Conservation (phyloP, 2,797 vertebrate genomes). For the Siniperca scherzeri region DNA sequence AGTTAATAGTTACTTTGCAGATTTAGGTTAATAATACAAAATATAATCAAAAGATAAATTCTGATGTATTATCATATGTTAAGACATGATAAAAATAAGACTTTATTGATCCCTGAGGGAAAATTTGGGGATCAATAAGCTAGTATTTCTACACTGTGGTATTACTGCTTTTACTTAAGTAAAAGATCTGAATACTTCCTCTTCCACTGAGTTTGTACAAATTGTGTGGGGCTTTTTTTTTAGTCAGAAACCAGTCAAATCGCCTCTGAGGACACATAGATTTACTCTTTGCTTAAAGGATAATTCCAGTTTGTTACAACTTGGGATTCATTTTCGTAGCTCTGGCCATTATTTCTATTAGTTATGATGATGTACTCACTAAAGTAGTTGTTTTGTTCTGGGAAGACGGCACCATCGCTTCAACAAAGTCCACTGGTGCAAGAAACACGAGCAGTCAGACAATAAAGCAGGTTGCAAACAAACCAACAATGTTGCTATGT, state of each 20-base stretch:
- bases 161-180: neutral
- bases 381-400: neutral
- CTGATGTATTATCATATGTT: neutral
- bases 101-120: neutral
- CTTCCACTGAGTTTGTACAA: neutral
- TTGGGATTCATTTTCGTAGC: neutral
- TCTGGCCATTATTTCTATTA: neutral
- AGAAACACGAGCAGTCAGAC: conserved; percentile 12
- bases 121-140: neutral
- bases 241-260: neutral
- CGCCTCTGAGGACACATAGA: neutral
- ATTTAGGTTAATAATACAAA: neutral
- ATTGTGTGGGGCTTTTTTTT: too few relatives aligned
- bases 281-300: neutral
- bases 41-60: neutral
- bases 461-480: neutral
- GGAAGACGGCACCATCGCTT: neutral
- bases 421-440: neutral
- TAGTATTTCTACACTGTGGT: neutral
- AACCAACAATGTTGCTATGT: neutral
- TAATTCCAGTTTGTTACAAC: neutral
- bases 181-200: neutral
- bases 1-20: neutral
- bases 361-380: neutral
- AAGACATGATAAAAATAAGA: neutral